These are phyloP conservation scores for Rutpela maculata DNA, from an alignment of 2,888 invertebrate species.

Conservation along the genomic window DNA sequence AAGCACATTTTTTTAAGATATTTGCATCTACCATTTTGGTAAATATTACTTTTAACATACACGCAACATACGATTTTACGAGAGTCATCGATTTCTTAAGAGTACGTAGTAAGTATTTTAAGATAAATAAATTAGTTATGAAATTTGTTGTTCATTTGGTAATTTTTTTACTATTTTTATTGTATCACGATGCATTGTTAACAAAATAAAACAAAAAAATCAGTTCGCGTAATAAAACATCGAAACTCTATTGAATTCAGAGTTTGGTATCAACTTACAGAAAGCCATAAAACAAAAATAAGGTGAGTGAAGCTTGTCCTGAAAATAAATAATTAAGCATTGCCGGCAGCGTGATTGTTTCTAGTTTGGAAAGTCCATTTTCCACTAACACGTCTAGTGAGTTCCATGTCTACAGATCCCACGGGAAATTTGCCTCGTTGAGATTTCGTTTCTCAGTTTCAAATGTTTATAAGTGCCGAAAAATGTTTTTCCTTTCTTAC, in stretches of 20 bases:
- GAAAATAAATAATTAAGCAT: conserved; percentile 59
- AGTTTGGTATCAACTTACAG: background rate
- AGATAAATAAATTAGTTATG: no score
- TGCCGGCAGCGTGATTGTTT: conserved; percentile 57
- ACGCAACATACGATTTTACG: no score
- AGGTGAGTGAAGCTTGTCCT: conserved; percentile 13
- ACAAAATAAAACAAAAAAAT: no score
- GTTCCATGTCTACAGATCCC: conserved; percentile 55
- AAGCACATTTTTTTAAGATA: no score
- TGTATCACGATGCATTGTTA: no score
- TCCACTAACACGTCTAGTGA: conserved; percentile 58
- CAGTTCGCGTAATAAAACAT: no score
- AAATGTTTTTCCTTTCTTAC: conserved; percentile 44
- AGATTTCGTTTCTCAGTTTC: conserved; percentile 59
- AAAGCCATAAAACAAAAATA: background rate
- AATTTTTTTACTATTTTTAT: no score
- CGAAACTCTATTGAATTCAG: background rate
- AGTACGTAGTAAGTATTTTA: no score
- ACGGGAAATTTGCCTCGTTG: conserved; percentile 60
- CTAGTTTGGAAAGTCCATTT: conserved; percentile 62
- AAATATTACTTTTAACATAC: no score
- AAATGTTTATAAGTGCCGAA: conserved; percentile 61
- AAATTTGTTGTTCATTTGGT: no score
- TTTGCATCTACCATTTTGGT: no score
- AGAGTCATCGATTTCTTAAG: no score